Base-by-base conservation (phyloP, 2,797 vertebrate species). In the Calcarius lapponicus region DNA sequence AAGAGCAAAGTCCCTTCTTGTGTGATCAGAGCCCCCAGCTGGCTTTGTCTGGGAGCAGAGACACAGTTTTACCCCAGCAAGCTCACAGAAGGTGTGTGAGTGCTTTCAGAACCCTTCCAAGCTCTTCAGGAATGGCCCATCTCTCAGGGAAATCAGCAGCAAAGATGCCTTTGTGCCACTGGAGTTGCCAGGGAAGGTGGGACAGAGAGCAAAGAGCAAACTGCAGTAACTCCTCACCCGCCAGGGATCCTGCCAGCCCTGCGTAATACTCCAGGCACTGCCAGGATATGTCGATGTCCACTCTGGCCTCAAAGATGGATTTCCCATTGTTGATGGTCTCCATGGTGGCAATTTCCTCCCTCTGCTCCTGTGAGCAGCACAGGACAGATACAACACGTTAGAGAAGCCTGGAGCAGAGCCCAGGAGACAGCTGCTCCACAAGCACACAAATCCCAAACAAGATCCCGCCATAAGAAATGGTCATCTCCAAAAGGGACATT, bases 311-410 rank as follows among this genome's bases (percentile, higher is more conserved):
- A 11, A 98, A 98, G 96, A 99, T 98, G 61, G 99, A 99, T 95
- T 99, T 99, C 53, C 99, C 99, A 5, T 99, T 99, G 97, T 99
- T 99, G 96, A 99, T 97, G 51, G 98, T 98, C 96, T 99, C 99
- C 90, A 98, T 74, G 83, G 98, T 93, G 43, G 98, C 98, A 22
- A 98, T 98, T 64, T 98, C 98, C 7, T 98, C 97, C 78, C 72
- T 98, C 96, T 98, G 97, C 81, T 98, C 99, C 99, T 98, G 93
- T 51, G 69, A 64, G 56, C 80, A n/a, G 47, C 26, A 38, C 9
- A 43, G 47, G 9, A 86, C 48, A 86, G 14, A 8, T 26, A 70
- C n/a, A 80, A 62, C n/a, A 11, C 0, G 1, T 78, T 36, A 88
- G 66, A 86, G 36, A 82, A 88, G 54, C n/a, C 17, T 32, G 18